Percentiles rank a stretch among this genome's conserved stretches.
phyloP scores from a whole-genome alignment of 2,888 invertebrate species.

The Eristalis intricaria region DNA sequence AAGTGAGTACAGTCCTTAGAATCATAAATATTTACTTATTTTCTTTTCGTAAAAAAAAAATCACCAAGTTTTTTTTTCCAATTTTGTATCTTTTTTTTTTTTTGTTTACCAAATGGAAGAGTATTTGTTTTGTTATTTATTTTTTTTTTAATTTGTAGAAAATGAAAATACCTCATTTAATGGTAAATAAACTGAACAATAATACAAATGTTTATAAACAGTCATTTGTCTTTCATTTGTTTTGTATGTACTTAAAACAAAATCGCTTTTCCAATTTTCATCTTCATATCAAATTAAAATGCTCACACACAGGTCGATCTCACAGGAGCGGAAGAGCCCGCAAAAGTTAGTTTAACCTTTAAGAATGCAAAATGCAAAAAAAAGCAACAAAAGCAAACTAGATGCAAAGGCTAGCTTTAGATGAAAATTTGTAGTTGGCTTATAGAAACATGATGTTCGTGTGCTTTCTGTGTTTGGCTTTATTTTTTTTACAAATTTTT shows the following conservation, averaged over 20 bases:
- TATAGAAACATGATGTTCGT: not conserved
- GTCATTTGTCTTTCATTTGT: constrained; percentile 20
- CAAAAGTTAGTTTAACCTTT: constrained; percentile 80
- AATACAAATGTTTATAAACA: constrained; percentile 3
- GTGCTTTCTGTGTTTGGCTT: not conserved
- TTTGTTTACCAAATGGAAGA: constrained; percentile 21
- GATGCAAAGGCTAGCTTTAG: not conserved
- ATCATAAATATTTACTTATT: constrained; percentile 14
- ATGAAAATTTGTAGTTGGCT: constrained; percentile 15
- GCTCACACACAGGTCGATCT: constrained; percentile 80
- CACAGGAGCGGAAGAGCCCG: constrained; percentile 81
- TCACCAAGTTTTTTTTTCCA: not conserved
- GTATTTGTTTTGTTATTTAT: constrained; percentile 7
- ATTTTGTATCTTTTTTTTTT: not conserved
- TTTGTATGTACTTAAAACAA: constrained; percentile 23
- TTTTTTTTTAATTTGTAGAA: constrained; percentile 33
- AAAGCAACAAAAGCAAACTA: not conserved
- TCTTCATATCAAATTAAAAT: constrained; percentile 61
- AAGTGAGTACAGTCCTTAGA: constrained; percentile 83
- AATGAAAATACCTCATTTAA: constrained; percentile 12
- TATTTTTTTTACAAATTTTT: constrained; percentile 15
- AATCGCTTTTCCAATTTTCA: constrained; percentile 72
- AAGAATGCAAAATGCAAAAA: constrained; percentile 21
- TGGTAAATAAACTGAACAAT: constrained; percentile 23
- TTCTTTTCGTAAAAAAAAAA: not conserved